phyloP scores from a whole-genome alignment of 2,113 vertebrate genomes.

The Felis catus region F.catus_Fca126_mat1.0 CM031415.1:117709501-117710000 shows the following conservation, averaged over 20 bases:
- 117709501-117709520: neutral
- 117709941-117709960: neutral
- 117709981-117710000: neutral
- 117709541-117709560: neutral
- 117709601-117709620: neutral
- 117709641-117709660: neutral
- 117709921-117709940: neutral
- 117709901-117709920: neutral
- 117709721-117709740: no score
- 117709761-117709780: neutral
- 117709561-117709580: neutral
- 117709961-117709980: neutral
- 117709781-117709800: neutral
- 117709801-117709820: neutral
- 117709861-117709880: neutral
- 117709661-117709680: neutral
- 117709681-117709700: no score
- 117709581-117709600: neutral
- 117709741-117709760: no score
- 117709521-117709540: neutral
- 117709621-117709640: neutral
- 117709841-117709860: neutral
- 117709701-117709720: no score
- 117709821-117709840: neutral
- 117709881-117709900: neutral